Evolutionary conservation across 2,888 invertebrate species (phyloP), one percentile per base, ranked within the genome.

Genomic region (Boloria euphrosyne): DNA sequence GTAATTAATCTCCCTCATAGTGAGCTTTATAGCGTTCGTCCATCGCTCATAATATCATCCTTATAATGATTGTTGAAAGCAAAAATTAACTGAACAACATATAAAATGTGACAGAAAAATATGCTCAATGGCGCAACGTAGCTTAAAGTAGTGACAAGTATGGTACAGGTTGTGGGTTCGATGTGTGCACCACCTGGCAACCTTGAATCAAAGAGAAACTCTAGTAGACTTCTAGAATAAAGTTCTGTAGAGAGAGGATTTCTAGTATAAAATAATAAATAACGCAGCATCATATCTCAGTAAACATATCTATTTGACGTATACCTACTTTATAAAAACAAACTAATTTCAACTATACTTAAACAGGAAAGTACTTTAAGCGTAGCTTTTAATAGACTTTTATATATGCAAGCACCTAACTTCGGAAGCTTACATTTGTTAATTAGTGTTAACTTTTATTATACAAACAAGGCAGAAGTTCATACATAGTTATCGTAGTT

Each of bases 1-100:
- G 73, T 71, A 70, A 71, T 74, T 74, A 74, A 74, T 74, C 74
- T 73, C 70, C 70, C 67, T 69, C 67, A 69, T 69, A 69, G 67
- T 65, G 69, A 67, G 69, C 65, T 71, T 67, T 49, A 66, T 67
- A 60, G 53, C 63, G 62, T 62, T 53, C 65, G 43, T 17, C 66
- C 67, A 66, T 64, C 46, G 31, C 47, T 50, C 51, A 27, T 46
- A 22, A 57, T 57, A 2, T 3, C 18, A 46, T 46, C 4, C 1
- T 57, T 57, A 57, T 57, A 27, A 57, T 46, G 5, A 46, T 22
- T 46, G 2, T 22, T 27, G 13, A 27, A 57, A 27, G 46, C 46
- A 0, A 46, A 22, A 46, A 10, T 38, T 38, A 38, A 38, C 31
- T 38, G 3, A 16, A n/a, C 27, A 1, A 0, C 2, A 52, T n/a